Conservation (phyloP, 2,113 vertebrate genomes). For the Dolichotis patagonum region DNA sequence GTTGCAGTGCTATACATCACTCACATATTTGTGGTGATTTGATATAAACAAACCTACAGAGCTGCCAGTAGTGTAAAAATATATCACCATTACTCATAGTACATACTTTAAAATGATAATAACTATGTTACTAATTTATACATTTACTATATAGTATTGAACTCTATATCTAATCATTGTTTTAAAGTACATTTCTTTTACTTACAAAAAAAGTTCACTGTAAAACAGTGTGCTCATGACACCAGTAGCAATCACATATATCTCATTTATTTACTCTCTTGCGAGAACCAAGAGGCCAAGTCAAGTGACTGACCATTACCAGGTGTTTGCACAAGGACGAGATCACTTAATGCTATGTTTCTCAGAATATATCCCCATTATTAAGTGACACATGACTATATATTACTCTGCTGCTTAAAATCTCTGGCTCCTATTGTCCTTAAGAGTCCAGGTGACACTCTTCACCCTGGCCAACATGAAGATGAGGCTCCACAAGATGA, state of each 20-base stretch:
- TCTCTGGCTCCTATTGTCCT: neutral
- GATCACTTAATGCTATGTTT: neutral
- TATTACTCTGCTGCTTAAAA: constrained; percentile 45
- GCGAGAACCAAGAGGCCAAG: neutral
- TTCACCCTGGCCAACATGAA: neutral
- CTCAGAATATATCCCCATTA: neutral
- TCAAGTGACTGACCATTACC: neutral
- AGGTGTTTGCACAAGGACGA: neutral
- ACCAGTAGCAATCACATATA: neutral
- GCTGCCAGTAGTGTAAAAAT: neutral
- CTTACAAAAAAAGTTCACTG: neutral
- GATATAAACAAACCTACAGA: neutral
- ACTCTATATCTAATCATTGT: neutral
- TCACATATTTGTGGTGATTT: neutral
- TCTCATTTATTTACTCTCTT: neutral
- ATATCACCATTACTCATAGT: neutral
- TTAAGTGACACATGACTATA: neutral
- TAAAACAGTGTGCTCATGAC: neutral
- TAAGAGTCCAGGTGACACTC: neutral
- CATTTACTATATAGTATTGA: neutral
- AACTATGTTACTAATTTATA: neutral
- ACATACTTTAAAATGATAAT: neutral
- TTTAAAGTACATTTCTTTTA: neutral
- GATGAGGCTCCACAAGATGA: neutral
- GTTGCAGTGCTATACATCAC: neutral